Conservation (phyloP, 2,113 vertebrate species). For the Aptenodytes forsteri region DNA sequence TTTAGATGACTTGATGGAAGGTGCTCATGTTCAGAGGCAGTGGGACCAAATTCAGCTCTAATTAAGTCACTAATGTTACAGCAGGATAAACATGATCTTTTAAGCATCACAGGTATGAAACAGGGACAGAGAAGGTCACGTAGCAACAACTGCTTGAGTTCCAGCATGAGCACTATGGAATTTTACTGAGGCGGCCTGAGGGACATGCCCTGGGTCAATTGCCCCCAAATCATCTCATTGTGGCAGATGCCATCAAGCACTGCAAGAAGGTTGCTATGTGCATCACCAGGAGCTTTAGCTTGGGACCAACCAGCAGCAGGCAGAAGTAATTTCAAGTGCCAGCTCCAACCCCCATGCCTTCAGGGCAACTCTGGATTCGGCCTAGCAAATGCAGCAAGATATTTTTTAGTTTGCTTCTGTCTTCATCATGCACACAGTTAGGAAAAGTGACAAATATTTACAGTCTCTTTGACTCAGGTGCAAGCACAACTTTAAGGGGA, state of each 20-base stretch:
- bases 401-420: background rate
- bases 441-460: background rate
- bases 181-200: background rate
- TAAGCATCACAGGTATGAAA: slow-evolving; percentile 21
- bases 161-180: background rate
- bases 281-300: background rate
- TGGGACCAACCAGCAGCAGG: background rate
- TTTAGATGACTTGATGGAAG: slow-evolving; percentile 47
- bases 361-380: background rate
- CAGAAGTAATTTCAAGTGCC: background rate
- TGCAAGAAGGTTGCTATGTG: background rate
- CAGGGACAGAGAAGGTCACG: background rate
- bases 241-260: background rate
- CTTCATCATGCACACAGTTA: background rate
- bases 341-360: background rate
- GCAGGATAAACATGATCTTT: slow-evolving; percentile 33
- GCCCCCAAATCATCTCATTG: background rate
- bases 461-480: background rate
- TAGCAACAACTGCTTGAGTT: background rate
- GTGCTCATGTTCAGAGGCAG: slow-evolving; percentile 38
- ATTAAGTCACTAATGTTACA: slow-evolving; percentile 56
- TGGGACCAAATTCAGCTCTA: slow-evolving; percentile 39
- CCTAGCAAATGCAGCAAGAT: background rate
- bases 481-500: background rate
- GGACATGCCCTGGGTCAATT: background rate